Conservation (phyloP, 2,113 vertebrate species). For the Sceloporus tristichus region DNA sequence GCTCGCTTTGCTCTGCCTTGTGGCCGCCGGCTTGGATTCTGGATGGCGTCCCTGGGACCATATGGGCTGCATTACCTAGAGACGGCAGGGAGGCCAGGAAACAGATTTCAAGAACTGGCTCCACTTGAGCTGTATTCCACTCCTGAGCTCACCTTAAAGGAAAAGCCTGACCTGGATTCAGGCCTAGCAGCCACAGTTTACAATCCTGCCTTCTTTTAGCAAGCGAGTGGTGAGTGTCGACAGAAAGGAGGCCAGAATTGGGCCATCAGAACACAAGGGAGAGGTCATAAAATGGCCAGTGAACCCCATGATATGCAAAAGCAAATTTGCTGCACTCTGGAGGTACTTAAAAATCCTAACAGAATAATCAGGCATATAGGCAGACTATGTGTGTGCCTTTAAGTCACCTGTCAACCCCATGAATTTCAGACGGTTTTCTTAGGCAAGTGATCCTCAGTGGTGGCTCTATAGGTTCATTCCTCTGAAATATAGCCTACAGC, state of each 20-base stretch:
- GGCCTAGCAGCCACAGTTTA: background rate
- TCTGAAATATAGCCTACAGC: no score
- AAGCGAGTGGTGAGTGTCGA: background rate
- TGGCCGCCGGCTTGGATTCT: background rate
- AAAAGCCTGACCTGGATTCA: slow-evolving; percentile 13
- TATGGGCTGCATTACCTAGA: slow-evolving; percentile 20
- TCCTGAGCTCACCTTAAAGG: background rate
- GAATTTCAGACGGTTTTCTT: no score
- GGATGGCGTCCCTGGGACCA: background rate
- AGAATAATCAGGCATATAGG: no score
- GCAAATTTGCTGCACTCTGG: no score
- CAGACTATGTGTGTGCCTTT: no score
- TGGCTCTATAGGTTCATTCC: no score
- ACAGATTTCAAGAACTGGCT: background rate
- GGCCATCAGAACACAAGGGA: no score
- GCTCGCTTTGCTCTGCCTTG: background rate
- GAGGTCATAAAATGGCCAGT: no score
- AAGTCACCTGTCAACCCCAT: no score
- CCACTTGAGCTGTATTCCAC: background rate
- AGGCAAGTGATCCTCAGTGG: no score
- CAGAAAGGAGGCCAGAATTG: background rate
- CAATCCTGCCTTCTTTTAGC: background rate
- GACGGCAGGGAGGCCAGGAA: slow-evolving; percentile 2
- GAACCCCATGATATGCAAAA: no score
- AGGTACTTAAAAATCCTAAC: no score